These are phyloP conservation scores for Xylota segnis DNA, from an alignment of 2,888 invertebrate species.

Conservation along the genomic window DNA sequence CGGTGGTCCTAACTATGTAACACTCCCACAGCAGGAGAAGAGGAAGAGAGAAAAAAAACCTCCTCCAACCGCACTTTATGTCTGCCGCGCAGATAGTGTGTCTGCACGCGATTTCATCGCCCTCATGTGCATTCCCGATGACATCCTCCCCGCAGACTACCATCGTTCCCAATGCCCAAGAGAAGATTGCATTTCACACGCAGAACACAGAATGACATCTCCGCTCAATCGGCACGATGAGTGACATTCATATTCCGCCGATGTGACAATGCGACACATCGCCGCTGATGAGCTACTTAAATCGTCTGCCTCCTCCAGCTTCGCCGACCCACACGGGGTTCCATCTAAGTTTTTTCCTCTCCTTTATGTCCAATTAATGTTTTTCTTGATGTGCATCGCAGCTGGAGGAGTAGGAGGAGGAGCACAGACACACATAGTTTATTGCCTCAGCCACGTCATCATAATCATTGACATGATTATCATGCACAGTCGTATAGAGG, in stretches of 20 bases:
- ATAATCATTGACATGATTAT: slow-evolving; percentile 72
- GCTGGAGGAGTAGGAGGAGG: slow-evolving; percentile 28
- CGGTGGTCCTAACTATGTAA: slow-evolving; percentile 25
- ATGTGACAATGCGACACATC: slow-evolving; percentile 58
- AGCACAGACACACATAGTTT: slow-evolving; percentile 40
- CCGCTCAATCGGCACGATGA: slow-evolving; percentile 56
- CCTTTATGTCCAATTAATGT: slow-evolving; percentile 73
- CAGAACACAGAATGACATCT: slow-evolving; percentile 60
- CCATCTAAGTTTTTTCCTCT: slow-evolving; percentile 42
- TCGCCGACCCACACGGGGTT: background rate
- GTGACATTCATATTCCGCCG: slow-evolving; percentile 59
- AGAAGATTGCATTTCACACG: slow-evolving; percentile 64
- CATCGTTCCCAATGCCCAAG: slow-evolving; percentile 11
- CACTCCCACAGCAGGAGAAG: background rate
- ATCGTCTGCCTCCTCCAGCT: slow-evolving; percentile 13
- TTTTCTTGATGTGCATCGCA: slow-evolving; percentile 49
- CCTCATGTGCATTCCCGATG: slow-evolving; percentile 17
- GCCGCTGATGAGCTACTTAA: slow-evolving; percentile 65
- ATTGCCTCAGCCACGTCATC: slow-evolving; percentile 63
- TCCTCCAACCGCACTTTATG: slow-evolving; percentile 44
- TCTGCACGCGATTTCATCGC: slow-evolving; percentile 45
- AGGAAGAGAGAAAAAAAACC: slow-evolving; percentile 12
- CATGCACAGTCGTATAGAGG: slow-evolving; percentile 32
- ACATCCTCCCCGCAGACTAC: slow-evolving; percentile 28
- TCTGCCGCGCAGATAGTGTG: slow-evolving; percentile 6